phyloP scores from a whole-genome alignment of 2,888 invertebrate genomes.

The Cerastis rubricosa region DNA sequence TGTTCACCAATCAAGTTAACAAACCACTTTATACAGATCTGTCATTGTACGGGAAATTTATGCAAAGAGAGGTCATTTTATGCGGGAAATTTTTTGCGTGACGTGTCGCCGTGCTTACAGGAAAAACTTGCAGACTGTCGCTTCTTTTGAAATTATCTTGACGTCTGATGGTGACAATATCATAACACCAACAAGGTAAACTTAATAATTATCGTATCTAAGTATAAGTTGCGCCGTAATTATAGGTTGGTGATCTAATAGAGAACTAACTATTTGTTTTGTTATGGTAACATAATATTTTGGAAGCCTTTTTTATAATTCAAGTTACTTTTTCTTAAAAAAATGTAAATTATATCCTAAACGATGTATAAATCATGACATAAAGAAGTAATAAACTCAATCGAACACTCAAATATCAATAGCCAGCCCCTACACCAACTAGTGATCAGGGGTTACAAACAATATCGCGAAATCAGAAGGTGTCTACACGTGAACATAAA shows the following conservation, averaged over 20 bases:
- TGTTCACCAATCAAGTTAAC: too few species aligned
- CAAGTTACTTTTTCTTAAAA: too few species aligned
- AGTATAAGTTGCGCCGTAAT: background rate
- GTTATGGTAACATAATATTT: background rate
- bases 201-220: background rate
- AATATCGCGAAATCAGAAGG: constrained; percentile 77
- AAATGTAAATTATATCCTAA: too few species aligned
- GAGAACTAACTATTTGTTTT: background rate
- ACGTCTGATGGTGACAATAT: background rate
- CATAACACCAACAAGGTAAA: background rate
- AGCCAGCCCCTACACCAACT: constrained; percentile 54
- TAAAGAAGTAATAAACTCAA: constrained; percentile 19
- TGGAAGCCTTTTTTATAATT: background rate
- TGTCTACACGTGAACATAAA: constrained; percentile 79
- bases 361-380: background rate
- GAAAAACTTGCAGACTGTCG: background rate
- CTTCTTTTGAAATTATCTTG: background rate
- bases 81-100: too few species aligned
- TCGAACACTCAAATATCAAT: constrained; percentile 49
- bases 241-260: background rate
- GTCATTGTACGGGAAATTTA: too few species aligned
- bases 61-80: too few species aligned
- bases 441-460: constrained; percentile 54
- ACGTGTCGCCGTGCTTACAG: background rate
- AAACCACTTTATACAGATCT: too few species aligned